Evolutionary conservation across 2,888 invertebrate genomes (phyloP), one percentile per base, ranked within the genome.

Genomic region (Operophtera brumata): DNA sequence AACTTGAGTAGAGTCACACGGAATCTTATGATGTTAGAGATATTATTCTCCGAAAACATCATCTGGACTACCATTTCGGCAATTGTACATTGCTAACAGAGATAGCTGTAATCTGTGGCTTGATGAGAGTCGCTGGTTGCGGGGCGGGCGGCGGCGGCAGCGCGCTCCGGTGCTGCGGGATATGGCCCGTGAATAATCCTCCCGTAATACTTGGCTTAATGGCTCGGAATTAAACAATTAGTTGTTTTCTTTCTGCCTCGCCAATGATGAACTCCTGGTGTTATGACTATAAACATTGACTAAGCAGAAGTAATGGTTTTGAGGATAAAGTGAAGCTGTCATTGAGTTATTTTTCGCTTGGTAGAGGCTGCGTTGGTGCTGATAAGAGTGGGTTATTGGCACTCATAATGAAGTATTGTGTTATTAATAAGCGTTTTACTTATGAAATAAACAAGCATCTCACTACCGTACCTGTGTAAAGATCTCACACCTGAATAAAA

Each of bases 201-300:
- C 75, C 82, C 83, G 79, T 87, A 88, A 87, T 88, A 88, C 85
- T 82, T 80, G 75, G 83, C 73, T 82, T 86, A 88, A 89, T 90
- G 87, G 86, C 71, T 83, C 78, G 88, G 88, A 89, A 87, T 86
- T 87, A 84, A 88, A 86, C 86, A 88, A 90, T 87, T 87, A 87
- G 84, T 86, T 86, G 82, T 84, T 86, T 88, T 87, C 82, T 85
- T 86, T 88, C 80, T 82, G 82, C 84, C 76, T 83, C 83, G 82
- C 78, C 84, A 82, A 80, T 83, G 81, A 81, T 79, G 75, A 70
- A 84, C 75, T 70, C 67, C 65, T 66, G 67, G 64, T 57, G 68
- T 65, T 69, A 71, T 73, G 64, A 72, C 64, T 64, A 62, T 65
- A 65, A 70, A 66, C 65, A 62, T 64, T 55, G 57, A 53, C 52